Conservation (phyloP, 1,140 invertebrate species). For the Cydia fagiglandana region DNA sequence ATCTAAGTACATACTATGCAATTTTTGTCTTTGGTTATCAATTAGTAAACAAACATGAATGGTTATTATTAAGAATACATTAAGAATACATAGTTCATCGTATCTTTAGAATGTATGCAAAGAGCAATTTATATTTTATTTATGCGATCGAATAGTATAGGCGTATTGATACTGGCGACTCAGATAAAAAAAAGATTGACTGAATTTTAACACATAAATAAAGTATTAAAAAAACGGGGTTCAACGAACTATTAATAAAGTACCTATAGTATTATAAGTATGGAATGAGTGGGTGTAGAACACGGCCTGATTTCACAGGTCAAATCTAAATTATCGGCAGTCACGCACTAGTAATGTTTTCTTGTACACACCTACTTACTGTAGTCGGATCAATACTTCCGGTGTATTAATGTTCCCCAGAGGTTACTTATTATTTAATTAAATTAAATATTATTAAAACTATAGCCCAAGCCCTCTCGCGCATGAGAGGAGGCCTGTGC, state of each 20-base stretch:
- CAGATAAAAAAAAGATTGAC: not conserved
- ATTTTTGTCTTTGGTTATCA: too few relatives aligned
- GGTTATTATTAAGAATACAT: not conserved
- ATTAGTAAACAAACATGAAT: too few relatives aligned
- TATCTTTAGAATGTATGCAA: not conserved
- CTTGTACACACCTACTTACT: not conserved
- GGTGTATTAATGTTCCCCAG: not conserved
- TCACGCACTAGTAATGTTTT: slow-evolving; percentile 10
- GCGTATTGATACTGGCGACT: not conserved
- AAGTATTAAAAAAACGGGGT: not conserved
- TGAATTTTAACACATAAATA: not conserved
- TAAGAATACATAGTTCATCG: not conserved
- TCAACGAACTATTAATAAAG: not conserved
- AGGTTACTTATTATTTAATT: too few relatives aligned
- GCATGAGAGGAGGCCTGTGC: too few relatives aligned
- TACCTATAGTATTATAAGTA: not conserved
- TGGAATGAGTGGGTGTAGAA: not conserved
- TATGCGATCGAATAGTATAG: not conserved
- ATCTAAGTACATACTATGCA: too few relatives aligned
- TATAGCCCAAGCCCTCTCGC: too few relatives aligned
- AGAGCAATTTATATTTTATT: not conserved
- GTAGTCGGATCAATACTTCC: not conserved
- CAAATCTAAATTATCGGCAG: not conserved
- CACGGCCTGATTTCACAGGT: not conserved
- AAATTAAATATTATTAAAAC: too few relatives aligned